Percentiles rank a stretch among this genome's conserved stretches.
Conservation (phyloP, 2,888 invertebrate species). For the Protonemura montana region DNA sequence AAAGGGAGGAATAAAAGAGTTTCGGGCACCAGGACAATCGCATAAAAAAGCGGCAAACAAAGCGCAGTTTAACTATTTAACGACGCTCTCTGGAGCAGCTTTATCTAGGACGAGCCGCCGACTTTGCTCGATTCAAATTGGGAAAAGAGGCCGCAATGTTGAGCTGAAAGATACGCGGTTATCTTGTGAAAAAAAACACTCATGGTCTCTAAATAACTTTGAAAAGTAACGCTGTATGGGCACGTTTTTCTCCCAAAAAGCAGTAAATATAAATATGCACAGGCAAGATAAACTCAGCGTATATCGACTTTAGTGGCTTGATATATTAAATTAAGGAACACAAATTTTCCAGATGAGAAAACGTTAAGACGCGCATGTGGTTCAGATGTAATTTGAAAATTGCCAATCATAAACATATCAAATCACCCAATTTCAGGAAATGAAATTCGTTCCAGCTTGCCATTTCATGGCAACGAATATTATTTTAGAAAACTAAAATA, state of each 20-base stretch:
- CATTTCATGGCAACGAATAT: not conserved
- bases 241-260: not conserved
- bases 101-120: not conserved
- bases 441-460: not conserved
- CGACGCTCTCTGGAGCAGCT: not conserved
- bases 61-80: not conserved
- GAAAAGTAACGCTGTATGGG: not conserved
- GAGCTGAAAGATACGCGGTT: not conserved
- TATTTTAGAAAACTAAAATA: not conserved
- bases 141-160: not conserved
- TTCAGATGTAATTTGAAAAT: not conserved
- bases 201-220: not conserved
- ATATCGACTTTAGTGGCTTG: not conserved
- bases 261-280: not conserved
- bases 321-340: not conserved
- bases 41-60: not conserved
- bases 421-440: not conserved
- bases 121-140: not conserved
- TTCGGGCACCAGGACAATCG: not conserved
- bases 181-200: not conserved
- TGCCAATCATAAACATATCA: not conserved
- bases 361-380: not conserved
- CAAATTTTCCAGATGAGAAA: not conserved
- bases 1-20: conserved; percentile 8
- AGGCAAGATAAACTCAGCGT: not conserved